These are phyloP conservation scores for Toxotes chatareus DNA, from an alignment of 2,113 vertebrate genomes.

Conservation along the genomic window DNA sequence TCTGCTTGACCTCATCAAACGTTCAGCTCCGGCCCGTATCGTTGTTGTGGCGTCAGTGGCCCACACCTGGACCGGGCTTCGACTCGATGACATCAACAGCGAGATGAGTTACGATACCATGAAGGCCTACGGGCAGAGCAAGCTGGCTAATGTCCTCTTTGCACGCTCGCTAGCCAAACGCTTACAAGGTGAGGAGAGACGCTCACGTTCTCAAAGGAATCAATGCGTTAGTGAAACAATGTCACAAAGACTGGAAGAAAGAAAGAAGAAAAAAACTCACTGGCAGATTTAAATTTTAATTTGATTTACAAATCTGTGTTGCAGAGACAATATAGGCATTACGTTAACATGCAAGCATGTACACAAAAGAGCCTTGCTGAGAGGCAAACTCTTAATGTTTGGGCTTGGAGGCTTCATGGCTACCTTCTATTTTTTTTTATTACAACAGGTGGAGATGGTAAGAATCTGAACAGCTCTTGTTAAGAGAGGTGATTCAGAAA, in stretches of 20 bases:
- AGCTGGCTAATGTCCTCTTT: slow-evolving; percentile 85
- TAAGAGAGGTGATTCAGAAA: background rate
- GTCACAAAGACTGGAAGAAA: background rate
- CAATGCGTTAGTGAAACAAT: background rate
- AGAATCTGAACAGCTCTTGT: background rate
- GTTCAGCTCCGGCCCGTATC: slow-evolving; percentile 81
- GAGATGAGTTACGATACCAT: slow-evolving; percentile 81
- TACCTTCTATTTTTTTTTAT: no score
- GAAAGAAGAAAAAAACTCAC: background rate
- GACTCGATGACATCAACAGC: slow-evolving; percentile 85
- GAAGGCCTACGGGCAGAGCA: slow-evolving; percentile 87
- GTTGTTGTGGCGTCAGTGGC: slow-evolving; percentile 83
- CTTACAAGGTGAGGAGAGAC: slow-evolving; percentile 76
- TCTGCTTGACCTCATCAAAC: slow-evolving; percentile 83
- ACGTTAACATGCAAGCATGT: no score
- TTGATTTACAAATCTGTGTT: background rate
- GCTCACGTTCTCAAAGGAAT: background rate
- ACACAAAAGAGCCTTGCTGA: background rate
- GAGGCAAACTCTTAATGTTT: background rate
- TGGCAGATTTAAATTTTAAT: background rate
- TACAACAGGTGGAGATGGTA: no score
- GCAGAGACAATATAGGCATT: no score
- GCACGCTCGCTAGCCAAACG: slow-evolving; percentile 77
- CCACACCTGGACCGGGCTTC: slow-evolving; percentile 83
- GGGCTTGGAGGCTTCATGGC: background rate